Conservation (phyloP, 64 coral and sea anemone species). For the Montipora capricornis region DNA sequence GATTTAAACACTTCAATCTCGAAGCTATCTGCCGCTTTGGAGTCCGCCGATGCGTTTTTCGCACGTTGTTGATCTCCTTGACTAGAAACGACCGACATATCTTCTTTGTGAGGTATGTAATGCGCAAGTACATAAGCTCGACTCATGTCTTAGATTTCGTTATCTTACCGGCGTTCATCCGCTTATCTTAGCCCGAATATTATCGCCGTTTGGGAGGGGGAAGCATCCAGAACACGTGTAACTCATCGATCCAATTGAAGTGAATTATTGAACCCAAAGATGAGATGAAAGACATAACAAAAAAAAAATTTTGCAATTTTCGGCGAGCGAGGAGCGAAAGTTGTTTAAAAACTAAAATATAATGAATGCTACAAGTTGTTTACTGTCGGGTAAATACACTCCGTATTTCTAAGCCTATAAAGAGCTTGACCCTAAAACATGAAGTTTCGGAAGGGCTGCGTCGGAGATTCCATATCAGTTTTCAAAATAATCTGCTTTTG, state of each 20-base stretch:
- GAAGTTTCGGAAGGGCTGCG: not conserved
- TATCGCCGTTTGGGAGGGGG: not conserved
- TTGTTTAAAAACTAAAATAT: constrained; percentile 8
- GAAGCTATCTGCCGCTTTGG: not conserved
- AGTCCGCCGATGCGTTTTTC: not conserved
- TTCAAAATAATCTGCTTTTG: not conserved
- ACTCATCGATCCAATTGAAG: not conserved
- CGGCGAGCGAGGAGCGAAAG: not conserved
- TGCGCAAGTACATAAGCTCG: constrained; percentile 4
- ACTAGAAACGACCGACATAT: constrained; percentile 14
- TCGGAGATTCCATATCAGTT: not conserved
- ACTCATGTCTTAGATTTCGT: constrained; percentile 43
- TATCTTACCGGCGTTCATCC: constrained; percentile 11
- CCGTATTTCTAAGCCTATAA: not conserved
- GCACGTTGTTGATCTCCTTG: not conserved
- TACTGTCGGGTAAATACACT: constrained; percentile 15
- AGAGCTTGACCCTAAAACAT: constrained; percentile 14
- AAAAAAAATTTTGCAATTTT: constrained; percentile 4
- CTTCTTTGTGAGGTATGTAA: not conserved
- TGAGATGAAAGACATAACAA: constrained; percentile 18
- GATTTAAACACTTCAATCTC: constrained; percentile 49
- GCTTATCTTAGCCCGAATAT: constrained; percentile 17
- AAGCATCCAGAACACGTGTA: not conserved
- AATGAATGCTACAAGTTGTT: constrained; percentile 8
- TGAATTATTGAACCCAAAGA: not conserved